A percentile compares a stretch with the other conserved stretches of the same genome.
Evolutionary conservation across 2,113 vertebrate species (phyloP).

Genomic region (Larimichthys crocea): DNA sequence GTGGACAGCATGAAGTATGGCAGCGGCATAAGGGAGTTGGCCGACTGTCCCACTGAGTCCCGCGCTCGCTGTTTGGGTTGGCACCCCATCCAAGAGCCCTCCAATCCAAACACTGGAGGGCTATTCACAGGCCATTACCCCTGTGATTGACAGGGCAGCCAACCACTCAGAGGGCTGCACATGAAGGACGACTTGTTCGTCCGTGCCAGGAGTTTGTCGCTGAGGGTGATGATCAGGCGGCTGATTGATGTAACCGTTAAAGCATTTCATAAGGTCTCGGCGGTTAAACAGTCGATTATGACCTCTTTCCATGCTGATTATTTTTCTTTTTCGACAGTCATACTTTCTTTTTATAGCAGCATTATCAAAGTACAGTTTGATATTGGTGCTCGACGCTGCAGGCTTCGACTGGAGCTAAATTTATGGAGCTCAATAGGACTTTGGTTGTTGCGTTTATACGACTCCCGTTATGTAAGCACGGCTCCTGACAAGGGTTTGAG

Average conservation of each 20-base stretch:
- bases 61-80: conserved; percentile 84
- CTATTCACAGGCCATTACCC: conserved; percentile 87
- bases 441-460: conserved; percentile 45
- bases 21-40: conserved; percentile 82
- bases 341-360: conserved; percentile 45
- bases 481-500: conserved; percentile 36
- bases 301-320: conserved; percentile 22
- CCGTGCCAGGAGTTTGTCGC: conserved; percentile 62
- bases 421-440: conserved; percentile 51
- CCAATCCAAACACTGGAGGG: conserved; percentile 82
- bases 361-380: conserved; percentile 37
- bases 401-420: conserved; percentile 2
- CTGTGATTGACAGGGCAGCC: conserved; percentile 86
- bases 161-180: conserved; percentile 79
- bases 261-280: conserved; percentile 45
- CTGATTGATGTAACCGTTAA: conserved; percentile 61
- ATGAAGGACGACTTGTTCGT: conserved; percentile 9
- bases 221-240: conserved; percentile 47
- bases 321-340: conserved; percentile 53
- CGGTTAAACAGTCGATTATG: conserved; percentile 28
- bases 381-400: conserved; percentile 27
- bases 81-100: conserved; percentile 74
- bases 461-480: conserved; percentile 58
- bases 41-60: conserved; percentile 76
- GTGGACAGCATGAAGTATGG: conserved; percentile 85